Conservation (phyloP, 2,888 invertebrate genomes). For the Ormia ochracea region DNA sequence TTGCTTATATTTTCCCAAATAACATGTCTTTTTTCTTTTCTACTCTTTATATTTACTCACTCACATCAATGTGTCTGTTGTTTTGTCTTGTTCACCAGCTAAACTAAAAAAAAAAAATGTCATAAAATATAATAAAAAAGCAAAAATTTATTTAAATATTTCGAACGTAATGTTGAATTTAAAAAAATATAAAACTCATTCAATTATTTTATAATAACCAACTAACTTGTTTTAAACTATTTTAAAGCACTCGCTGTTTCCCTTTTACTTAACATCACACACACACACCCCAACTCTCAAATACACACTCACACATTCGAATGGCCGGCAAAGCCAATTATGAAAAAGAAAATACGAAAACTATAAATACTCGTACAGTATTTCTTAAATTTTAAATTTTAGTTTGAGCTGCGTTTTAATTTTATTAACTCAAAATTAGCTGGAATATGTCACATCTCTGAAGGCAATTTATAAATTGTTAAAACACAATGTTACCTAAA, state of each 20-base stretch:
- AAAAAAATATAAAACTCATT: slow-evolving; percentile 20
- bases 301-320: not conserved
- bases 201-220: slow-evolving; percentile 33
- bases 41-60: slow-evolving; percentile 69
- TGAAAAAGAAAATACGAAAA: no score
- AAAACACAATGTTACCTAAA: slow-evolving; percentile 36
- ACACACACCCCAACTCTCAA: not conserved
- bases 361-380: slow-evolving; percentile 7
- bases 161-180: slow-evolving; percentile 17
- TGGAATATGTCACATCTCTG: slow-evolving; percentile 55
- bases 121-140: not conserved
- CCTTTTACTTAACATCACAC: not conserved
- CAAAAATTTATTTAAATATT: slow-evolving; percentile 14
- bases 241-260: slow-evolving; percentile 51
- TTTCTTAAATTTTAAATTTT: not conserved
- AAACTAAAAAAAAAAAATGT: slow-evolving; percentile 20
- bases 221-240: slow-evolving; percentile 49
- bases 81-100: slow-evolving; percentile 76
- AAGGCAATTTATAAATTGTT: slow-evolving; percentile 43
- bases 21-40: slow-evolving; percentile 55
- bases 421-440: slow-evolving; percentile 50
- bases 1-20: not conserved
- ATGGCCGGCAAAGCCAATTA: not conserved
- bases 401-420: slow-evolving; percentile 1
- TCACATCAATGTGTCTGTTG: slow-evolving; percentile 77